phyloP scores from a whole-genome alignment of 2,797 vertebrate species.

The Mionectes olivaceus region DNA sequence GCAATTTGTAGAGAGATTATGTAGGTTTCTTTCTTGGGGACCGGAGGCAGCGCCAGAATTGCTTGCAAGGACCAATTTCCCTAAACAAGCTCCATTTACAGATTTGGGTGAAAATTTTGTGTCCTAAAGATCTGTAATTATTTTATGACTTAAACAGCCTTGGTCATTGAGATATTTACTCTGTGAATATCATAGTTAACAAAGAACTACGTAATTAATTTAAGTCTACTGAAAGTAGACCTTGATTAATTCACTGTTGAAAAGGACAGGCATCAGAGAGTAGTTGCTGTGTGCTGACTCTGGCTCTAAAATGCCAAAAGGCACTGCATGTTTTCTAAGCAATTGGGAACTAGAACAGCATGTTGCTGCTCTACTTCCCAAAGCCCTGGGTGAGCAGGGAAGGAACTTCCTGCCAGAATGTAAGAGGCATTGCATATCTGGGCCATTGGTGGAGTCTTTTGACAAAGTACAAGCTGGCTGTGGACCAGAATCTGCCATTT shows the following conservation, averaged over 20 bases:
- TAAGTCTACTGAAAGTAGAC: background rate
- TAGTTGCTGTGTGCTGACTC: background rate
- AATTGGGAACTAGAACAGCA: background rate
- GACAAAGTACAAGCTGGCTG: background rate
- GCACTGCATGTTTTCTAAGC: background rate
- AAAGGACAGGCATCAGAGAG: background rate
- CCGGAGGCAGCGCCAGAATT: background rate
- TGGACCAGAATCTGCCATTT: constrained; percentile 12
- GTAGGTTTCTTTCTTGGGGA: background rate
- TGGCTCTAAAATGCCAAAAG: background rate
- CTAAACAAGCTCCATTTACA: background rate
- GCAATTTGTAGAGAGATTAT: background rate
- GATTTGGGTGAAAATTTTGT: background rate
- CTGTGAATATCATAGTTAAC: background rate
- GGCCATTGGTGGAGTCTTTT: background rate
- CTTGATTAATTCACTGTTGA: background rate
- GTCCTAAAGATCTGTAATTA: background rate
- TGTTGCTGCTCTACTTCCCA: background rate
- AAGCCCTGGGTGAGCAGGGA: background rate
- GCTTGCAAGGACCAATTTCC: background rate
- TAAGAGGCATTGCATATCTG: background rate
- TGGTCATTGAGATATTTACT: background rate
- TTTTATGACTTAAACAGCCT: background rate
- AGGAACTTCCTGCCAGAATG: background rate
- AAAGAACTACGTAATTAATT: background rate